Base-by-base conservation (phyloP, 1,140 invertebrate species). In the Prorops nasuta region DNA sequence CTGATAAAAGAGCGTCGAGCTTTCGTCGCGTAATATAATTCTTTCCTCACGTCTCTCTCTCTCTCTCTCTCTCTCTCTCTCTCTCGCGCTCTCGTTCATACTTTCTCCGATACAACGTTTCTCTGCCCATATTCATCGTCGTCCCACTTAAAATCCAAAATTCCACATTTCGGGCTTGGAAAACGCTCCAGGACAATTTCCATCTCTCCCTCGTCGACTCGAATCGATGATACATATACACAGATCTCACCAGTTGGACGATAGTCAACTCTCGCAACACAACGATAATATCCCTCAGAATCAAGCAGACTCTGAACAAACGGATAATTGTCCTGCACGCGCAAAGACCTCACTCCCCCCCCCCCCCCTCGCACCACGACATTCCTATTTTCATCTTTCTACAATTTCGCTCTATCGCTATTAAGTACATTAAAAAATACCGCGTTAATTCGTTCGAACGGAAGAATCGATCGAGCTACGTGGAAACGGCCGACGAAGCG, bases 351-450 rank as follows among this genome's bases (percentile, higher is more conserved):
- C n/a, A n/a, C n/a, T n/a, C n/a, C n/a, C n/a, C n/a, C n/a, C n/a
- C n/a, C n/a, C n/a, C n/a, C n/a, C n/a, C n/a, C n/a, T n/a, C n/a
- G n/a, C n/a, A n/a, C n/a, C n/a, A n/a, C n/a, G n/a, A n/a, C n/a
- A n/a, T n/a, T n/a, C n/a, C n/a, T n/a, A n/a, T n/a, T n/a, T n/a
- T n/a, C n/a, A n/a, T n/a, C n/a, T n/a, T n/a, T 28, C 31, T 43
- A 49, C 50, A 45, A 31, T 32, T 36, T 45, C 52, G 51, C 51
- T 32, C 58, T 62, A 64, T 39, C 49, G 61, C 62, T 57, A 62
- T 69, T 71, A 72, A 72, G 70, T 72, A 72, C 69, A 66, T 72
- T 72, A 71, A 72, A 72, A 72, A 71, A 71, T 72, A 72, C 66
- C 63, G 64, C 57, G 63, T 66, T 70, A 60, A 62, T 61, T 65